Evolutionary conservation across 2,888 invertebrate genomes (phyloP).

Genomic region (Parelbella ahira): DNA sequence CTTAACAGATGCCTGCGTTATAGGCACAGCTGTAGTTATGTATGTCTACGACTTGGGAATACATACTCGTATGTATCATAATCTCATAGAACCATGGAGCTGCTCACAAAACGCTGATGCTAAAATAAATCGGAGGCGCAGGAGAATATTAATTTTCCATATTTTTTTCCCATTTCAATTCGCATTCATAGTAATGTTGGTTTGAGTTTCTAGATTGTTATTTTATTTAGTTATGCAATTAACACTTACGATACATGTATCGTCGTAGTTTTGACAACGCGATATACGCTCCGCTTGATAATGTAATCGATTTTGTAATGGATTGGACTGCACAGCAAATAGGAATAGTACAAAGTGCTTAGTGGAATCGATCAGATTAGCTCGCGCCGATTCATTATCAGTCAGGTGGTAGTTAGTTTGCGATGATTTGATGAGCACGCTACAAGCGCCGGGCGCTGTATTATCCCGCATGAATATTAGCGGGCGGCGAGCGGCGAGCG

Average conservation of each 20-base stretch:
- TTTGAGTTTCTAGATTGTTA: neutral
- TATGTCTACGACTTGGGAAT: too few species aligned
- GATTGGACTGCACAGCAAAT: conserved; percentile 8
- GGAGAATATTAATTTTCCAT: conserved; percentile 6
- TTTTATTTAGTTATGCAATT: too few species aligned
- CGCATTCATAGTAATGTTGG: conserved; percentile 3
- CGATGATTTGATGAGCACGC: conserved; percentile 19
- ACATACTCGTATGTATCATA: too few species aligned
- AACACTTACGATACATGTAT: too few species aligned
- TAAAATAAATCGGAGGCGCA: too few species aligned
- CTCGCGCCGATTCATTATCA: conserved; percentile 18
- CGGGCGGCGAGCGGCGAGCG: conserved; percentile 19
- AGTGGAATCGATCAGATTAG: conserved; percentile 22
- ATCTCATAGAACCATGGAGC: too few species aligned
- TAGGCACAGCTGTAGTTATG: too few species aligned
- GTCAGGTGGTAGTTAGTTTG: conserved; percentile 17
- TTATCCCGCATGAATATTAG: conserved; percentile 28
- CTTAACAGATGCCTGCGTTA: too few species aligned
- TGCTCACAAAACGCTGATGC: too few species aligned
- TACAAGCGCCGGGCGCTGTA: conserved; percentile 19
- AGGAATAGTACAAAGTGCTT: conserved; percentile 17
- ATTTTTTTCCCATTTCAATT: too few species aligned
- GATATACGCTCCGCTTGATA: too few species aligned
- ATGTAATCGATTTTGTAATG: conserved; percentile 20
- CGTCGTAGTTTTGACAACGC: too few species aligned